A percentile compares a stretch with the other conserved stretches of the same genome.
Evolutionary conservation across 2,888 invertebrate genomes (phyloP).

Genomic region (Lysandra coridon): DNA sequence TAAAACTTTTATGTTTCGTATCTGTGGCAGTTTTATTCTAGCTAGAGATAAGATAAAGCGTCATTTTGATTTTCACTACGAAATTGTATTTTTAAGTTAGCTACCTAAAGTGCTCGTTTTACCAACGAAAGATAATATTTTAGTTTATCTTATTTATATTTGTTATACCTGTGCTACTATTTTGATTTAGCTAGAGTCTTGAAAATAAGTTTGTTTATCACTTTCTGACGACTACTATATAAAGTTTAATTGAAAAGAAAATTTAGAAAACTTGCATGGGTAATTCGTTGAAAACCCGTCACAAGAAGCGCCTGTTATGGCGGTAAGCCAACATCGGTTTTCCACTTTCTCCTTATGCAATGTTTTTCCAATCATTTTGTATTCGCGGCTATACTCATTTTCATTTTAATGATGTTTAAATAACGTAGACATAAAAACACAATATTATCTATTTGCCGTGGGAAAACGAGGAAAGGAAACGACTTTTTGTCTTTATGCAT

Average conservation of each 20-base stretch:
- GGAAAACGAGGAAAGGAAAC: slow-evolving; percentile 1
- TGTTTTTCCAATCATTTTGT: slow-evolving; percentile 53
- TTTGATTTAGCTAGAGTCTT: no score
- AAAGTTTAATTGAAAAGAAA: slow-evolving; percentile 15
- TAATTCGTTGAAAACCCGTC: slow-evolving; percentile 17
- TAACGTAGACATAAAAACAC: not conserved
- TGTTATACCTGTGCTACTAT: no score
- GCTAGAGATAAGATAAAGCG: no score
- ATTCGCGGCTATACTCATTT: slow-evolving; percentile 55
- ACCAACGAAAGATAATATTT: no score
- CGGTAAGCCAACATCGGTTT: slow-evolving; percentile 57
- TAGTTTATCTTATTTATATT: no score
- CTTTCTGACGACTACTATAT: not conserved
- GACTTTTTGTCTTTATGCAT: not conserved
- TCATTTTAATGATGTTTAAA: slow-evolving; percentile 24
- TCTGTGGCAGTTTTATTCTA: no score
- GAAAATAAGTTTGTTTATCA: not conserved
- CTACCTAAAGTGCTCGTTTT: no score
- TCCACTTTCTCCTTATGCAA: slow-evolving; percentile 68
- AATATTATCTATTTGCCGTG: not conserved
- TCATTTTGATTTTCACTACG: not conserved
- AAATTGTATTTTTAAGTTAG: not conserved
- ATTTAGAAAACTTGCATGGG: slow-evolving; percentile 15
- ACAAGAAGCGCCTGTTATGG: slow-evolving; percentile 40
- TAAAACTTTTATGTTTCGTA: not conserved